A percentile compares a stretch with the other conserved stretches of the same genome.
Evolutionary conservation across 2,797 vertebrate genomes (phyloP).

Genomic region (Coendou prehensilis): DNA sequence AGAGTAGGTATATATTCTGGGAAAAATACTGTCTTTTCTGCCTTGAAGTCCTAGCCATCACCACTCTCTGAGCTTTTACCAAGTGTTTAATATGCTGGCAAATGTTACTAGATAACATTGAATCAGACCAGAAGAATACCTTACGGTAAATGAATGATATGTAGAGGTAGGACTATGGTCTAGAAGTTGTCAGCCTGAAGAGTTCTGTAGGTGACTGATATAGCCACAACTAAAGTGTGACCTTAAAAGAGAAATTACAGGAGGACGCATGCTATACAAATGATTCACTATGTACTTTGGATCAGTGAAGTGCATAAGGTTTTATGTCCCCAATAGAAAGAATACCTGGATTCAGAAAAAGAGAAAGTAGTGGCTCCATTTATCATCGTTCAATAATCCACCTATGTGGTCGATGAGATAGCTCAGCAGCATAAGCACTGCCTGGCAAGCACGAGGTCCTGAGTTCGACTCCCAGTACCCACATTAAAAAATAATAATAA

Average conservation of each 20-base stretch:
- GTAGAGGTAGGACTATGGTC: not conserved
- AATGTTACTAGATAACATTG: not conserved
- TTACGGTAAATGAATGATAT: not conserved
- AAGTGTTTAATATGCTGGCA: not conserved
- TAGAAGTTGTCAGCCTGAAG: not conserved
- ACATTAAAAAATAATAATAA: not conserved
- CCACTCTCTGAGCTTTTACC: not conserved
- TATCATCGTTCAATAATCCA: not conserved
- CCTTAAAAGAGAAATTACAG: not conserved
- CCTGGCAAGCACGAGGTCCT: no score
- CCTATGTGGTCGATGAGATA: no score
- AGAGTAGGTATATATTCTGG: not conserved
- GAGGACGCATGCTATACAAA: not conserved
- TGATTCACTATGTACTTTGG: not conserved
- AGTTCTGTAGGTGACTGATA: not conserved
- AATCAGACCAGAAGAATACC: not conserved
- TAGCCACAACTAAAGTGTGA: not conserved
- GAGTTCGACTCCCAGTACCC: no score
- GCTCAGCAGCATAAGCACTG: no score
- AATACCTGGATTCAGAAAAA: not conserved
- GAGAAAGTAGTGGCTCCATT: not conserved
- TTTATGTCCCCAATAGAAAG: not conserved
- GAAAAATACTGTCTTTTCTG: not conserved
- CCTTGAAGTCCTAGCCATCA: not conserved
- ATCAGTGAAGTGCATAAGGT: not conserved